These are phyloP conservation scores for Emydura subglobosa DNA, from an alignment of 2,113 vertebrate species.

Conservation along the genomic window DNA sequence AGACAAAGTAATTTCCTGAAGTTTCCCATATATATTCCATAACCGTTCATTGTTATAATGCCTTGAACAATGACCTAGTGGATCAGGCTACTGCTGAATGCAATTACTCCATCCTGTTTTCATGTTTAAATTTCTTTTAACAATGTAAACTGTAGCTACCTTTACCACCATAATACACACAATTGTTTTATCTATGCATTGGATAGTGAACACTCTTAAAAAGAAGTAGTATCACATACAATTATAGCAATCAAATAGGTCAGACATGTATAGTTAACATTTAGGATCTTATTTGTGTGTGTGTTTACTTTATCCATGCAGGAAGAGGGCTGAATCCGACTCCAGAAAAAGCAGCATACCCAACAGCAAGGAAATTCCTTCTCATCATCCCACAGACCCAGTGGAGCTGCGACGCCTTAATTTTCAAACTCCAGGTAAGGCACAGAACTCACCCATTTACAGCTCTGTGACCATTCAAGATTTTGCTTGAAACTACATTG, in stretches of 20 bases:
- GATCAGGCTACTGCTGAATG: neutral
- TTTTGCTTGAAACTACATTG: neutral
- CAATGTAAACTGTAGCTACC: neutral
- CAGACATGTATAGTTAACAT: neutral
- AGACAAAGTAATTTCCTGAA: neutral
- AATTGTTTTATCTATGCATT: neutral
- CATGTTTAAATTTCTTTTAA: slow-evolving; percentile 22
- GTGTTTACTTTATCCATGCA: slow-evolving; percentile 66
- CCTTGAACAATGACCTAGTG: neutral
- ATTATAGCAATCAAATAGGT: neutral
- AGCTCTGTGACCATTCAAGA: neutral
- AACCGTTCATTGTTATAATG: neutral
- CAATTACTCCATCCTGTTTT: slow-evolving; percentile 16
- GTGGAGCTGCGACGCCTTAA: slow-evolving; percentile 97
- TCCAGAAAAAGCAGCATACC: slow-evolving; percentile 97
- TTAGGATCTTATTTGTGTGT: accelerated
- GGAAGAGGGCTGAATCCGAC: slow-evolving; percentile 96
- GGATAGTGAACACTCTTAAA: neutral
- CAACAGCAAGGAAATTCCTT: slow-evolving; percentile 94
- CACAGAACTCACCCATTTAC: neutral
- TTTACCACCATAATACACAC: neutral
- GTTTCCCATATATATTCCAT: neutral
- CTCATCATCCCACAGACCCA: slow-evolving; percentile 95
- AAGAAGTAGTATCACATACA: neutral
- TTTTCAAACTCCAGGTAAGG: slow-evolving; percentile 97